Percentiles rank a stretch among this genome's conserved stretches.
These are phyloP conservation scores for Lithodes maja DNA, from an alignment of 2,888 invertebrate species.

Conservation along the genomic window DNA sequence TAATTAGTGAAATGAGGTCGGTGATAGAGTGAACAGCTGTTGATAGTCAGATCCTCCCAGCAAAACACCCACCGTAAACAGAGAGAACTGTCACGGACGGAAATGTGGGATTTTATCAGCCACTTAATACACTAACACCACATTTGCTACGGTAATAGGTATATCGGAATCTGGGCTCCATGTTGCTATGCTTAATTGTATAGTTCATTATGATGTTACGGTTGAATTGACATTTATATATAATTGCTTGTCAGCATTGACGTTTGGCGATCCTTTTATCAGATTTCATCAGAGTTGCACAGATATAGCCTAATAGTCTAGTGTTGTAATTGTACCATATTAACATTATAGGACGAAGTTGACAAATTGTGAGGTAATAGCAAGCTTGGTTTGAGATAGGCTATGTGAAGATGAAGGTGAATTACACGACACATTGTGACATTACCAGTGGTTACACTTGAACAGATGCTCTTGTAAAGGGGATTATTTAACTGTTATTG, in stretches of 20 bases:
- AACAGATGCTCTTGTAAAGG: no score
- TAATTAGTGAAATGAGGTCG: slow-evolving; percentile 3
- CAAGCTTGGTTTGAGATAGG: no score
- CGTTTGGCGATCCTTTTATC: not conserved
- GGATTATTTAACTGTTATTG: no score
- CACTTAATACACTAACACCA: not conserved
- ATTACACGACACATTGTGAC: no score
- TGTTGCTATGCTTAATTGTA: not conserved
- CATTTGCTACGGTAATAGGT: not conserved
- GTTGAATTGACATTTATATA: not conserved
- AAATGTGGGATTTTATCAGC: slow-evolving; percentile 19
- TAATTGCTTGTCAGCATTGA: not conserved
- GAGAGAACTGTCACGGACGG: slow-evolving; percentile 42
- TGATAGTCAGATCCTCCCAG: slow-evolving; percentile 30
- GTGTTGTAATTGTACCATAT: no score
- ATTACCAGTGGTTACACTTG: no score
- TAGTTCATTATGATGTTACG: not conserved
- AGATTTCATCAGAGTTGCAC: no score
- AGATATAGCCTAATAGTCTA: no score
- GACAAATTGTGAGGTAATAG: no score
- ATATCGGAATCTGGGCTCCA: not conserved
- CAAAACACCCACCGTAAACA: slow-evolving; percentile 62
- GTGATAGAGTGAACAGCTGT: not conserved
- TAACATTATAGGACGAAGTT: no score
- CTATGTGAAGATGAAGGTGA: no score